Base-by-base conservation (phyloP, 2,797 vertebrate genomes). In the Poecilia wingei region DNA sequence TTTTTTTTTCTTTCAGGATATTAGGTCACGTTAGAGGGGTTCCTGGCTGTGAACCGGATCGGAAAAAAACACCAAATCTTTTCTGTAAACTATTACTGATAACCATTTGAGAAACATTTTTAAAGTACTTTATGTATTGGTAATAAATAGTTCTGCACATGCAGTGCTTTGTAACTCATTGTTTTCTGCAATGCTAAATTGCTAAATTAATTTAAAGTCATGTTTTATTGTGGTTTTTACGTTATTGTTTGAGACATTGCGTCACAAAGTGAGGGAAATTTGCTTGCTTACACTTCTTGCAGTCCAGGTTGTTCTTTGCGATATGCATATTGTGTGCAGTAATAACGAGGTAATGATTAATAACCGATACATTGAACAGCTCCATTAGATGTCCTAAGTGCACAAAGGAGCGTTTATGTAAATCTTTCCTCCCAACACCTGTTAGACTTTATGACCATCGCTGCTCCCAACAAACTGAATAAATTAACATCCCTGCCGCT, bases 1-100 rank as follows among this genome's bases (percentile, higher is more conserved):
- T 66, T 75, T 25, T 85, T 68, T 74, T 57, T 28, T 4, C 5
- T 6, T 6, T 0, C 28, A 73, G 55, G 72, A 77, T 41, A 36
- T 45, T 41, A 66, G 55, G 72, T 80, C 28, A 46, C 22, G 28
- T 41, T 47, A 22, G 4, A 41, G 33, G 25, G 6, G 22, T 25
- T 59, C 7, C 39, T 64, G 0, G 13, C 28, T 33, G 41, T 46
- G 57, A 22, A 20, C 43, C 25, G 0, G 66, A 25, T 43, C 4
- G 39, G 4, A 9, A 20, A 20, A 61, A 68, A 36, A 25, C 4
- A n/a, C 39, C 10, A 43, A 41, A n/a, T 69, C 39, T 43, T 43
- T 25, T 41, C 39, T 41, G 36, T 9, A 39, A 57, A 57, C 20
- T 41, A 13, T 41, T 2, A 39, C 39, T 45, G 68, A 41, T 45